Evolutionary conservation across 1,140 invertebrate species (phyloP).

Genomic region (Coelopa frigida): DNA sequence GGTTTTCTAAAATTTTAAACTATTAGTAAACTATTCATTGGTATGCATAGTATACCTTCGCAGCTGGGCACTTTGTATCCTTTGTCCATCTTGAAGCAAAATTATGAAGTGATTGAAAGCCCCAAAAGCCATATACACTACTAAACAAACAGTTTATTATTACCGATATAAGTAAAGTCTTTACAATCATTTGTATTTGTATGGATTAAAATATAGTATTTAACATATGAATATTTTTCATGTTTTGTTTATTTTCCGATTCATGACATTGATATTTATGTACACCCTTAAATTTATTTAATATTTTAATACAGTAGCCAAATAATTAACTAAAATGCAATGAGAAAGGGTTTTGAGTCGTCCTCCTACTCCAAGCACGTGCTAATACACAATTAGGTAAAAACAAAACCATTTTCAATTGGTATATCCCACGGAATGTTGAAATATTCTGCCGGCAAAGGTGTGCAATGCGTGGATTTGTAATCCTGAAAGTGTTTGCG

Average conservation of each 20-base stretch:
- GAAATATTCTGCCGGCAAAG: conserved; percentile 64
- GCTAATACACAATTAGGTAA: conserved; percentile 25
- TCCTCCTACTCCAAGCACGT: neutral
- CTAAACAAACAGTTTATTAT: too few relatives aligned
- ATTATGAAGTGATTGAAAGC: neutral
- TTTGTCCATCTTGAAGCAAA: conserved; percentile 1
- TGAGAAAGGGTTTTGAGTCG: conserved; percentile 4
- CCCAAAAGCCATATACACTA: neutral
- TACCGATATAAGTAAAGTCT: too few relatives aligned
- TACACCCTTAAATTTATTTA: conserved; percentile 7
- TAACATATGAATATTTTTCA: too few relatives aligned
- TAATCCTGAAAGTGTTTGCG: conserved; percentile 79
- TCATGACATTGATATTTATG: neutral
- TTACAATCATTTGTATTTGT: too few relatives aligned
- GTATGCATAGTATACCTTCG: too few relatives aligned
- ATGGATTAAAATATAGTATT: too few relatives aligned
- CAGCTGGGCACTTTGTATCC: too few relatives aligned
- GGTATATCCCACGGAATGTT: conserved; percentile 50
- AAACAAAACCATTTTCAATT: conserved; percentile 41
- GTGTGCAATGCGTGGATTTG: conserved; percentile 78
- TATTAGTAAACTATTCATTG: too few relatives aligned
- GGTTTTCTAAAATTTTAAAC: conserved; percentile 4
- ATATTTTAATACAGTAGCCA: conserved; percentile 3
- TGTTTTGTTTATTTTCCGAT: neutral
- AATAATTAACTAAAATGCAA: conserved; percentile 3